A percentile compares a stretch with the other conserved stretches of the same genome.
phyloP scores from a whole-genome alignment of 2,888 invertebrate genomes.

The Notocelia uddmanniana region DNA sequence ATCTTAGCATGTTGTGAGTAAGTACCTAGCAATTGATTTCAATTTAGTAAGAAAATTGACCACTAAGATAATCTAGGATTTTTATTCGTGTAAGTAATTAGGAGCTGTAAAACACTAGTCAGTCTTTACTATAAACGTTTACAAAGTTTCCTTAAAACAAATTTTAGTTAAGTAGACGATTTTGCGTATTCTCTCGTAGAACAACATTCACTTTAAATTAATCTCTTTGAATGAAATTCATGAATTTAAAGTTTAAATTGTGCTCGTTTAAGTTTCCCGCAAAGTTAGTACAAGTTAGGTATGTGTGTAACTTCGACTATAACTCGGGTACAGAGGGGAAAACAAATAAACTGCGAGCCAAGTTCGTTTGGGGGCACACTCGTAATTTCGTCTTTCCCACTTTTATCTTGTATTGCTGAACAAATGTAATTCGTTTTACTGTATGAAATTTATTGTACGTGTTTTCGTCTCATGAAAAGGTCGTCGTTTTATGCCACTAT shows the following conservation, averaged over 20 bases:
- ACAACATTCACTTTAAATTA: slow-evolving; percentile 47
- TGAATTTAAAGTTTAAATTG: slow-evolving; percentile 61
- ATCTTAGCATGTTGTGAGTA: no score
- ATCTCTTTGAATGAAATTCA: slow-evolving; percentile 54
- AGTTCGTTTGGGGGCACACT: slow-evolving; percentile 48
- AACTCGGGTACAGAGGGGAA: slow-evolving; percentile 48
- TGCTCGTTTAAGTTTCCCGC: slow-evolving; percentile 56
- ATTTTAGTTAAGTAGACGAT: slow-evolving; percentile 11
- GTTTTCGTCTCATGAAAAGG: slow-evolving; percentile 37
- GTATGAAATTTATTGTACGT: slow-evolving; percentile 25
- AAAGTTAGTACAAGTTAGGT: slow-evolving; percentile 56
- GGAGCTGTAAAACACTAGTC: no score
- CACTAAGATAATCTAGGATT: no score
- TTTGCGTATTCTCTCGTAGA: slow-evolving; percentile 11
- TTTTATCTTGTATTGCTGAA: slow-evolving; percentile 48
- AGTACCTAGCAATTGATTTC: no score
- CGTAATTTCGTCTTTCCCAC: slow-evolving; percentile 49
- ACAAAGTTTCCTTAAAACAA: neutral
- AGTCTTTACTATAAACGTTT: neutral
- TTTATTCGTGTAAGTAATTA: no score
- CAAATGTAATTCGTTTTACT: slow-evolving; percentile 46
- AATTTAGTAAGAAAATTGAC: no score
- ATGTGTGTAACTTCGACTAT: slow-evolving; percentile 48
- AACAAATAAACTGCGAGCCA: slow-evolving; percentile 50
- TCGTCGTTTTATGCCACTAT: slow-evolving; percentile 29